Evolutionary conservation across 1,140 invertebrate species (phyloP), one percentile per base, ranked within the genome.

Genomic region (Brachionus rotundiformis): DNA sequence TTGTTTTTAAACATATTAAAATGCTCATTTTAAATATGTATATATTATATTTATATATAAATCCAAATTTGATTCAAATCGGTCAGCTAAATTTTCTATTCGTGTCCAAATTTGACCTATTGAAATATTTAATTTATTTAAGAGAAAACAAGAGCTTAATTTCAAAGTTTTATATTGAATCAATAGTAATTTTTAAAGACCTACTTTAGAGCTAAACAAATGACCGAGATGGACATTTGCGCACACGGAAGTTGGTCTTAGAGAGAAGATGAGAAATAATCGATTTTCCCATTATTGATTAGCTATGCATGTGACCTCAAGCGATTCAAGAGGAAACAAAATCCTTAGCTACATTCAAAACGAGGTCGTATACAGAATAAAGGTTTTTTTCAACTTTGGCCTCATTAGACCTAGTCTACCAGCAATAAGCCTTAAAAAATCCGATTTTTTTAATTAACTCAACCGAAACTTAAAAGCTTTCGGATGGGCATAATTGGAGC

Each of bases 361-460:
- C 31, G 63, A 68, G 63, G 63, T 68, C 63, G 63, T 36, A 68
- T 68, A 36, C 3, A 68, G 29, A 63, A 63, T 8, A 29, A 31
- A 63, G 23, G 13, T 33, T 29, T 23, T 8, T 29, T 33, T 68
- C 29, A 68, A 68, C 63, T 68, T 68, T 68, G 33, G 29, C 63
- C 63, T 36, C 33, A 36, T 54, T 54, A 54, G 47, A n/a, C 47
- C 19, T 54, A 19, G 16, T 54, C 47, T 19, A 54, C 19, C 47
- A 54, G 47, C 19, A 36, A 41, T n/a, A 63, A 63, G 29, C 11
- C 29, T 13, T 33, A 31, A 36, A 33, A 36, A 68, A 68, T 68
- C 63, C 13, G 63, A 11, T 68, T 68, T 68, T 33, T 68, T 68
- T 68, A 68, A 68, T 68, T 68, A 68, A 68, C 29, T 68, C 29